Conservation (phyloP, 2,113 vertebrate species). For the Brachyhypopomus gauderio region DNA sequence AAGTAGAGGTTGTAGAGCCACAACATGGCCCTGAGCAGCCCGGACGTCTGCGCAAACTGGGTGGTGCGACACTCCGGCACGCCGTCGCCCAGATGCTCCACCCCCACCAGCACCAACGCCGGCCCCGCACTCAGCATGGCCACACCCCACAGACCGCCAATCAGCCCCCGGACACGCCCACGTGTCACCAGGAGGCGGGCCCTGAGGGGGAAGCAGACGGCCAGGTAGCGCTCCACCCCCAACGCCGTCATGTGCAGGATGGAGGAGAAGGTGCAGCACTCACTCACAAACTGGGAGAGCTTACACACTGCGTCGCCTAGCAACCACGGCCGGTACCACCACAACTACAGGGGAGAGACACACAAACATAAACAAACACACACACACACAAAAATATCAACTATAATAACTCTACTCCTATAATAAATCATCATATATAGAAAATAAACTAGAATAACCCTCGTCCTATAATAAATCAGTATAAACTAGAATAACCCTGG, state of each 20-base stretch:
- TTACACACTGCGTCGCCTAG: slow-evolving; percentile 74
- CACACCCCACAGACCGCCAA: slow-evolving; percentile 72
- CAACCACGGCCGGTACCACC: slow-evolving; percentile 74
- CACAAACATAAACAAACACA: background rate
- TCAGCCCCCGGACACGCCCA: slow-evolving; percentile 67
- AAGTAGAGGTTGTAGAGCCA: slow-evolving; percentile 79
- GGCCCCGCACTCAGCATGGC: slow-evolving; percentile 72
- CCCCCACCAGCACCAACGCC: slow-evolving; percentile 72
- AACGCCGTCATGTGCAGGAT: slow-evolving; percentile 81
- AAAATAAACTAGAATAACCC: too few relatives aligned
- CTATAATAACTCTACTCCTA: background rate
- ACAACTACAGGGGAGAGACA: slow-evolving; percentile 61
- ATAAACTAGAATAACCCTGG: too few relatives aligned
- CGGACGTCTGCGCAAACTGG: slow-evolving; percentile 67
- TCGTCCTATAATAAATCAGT: too few relatives aligned
- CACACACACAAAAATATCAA: background rate
- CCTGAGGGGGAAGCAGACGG: slow-evolving; percentile 75
- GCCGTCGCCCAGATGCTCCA: slow-evolving; percentile 67
- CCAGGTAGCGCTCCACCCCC: slow-evolving; percentile 77
- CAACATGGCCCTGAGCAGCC: slow-evolving; percentile 76
- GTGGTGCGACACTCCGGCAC: slow-evolving; percentile 74
- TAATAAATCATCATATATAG: background rate
- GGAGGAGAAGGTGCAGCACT: slow-evolving; percentile 79
- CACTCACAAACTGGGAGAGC: slow-evolving; percentile 75
- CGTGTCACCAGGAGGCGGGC: slow-evolving; percentile 73